These are phyloP conservation scores for Terebella lapidaria DNA, from an alignment of 2,888 invertebrate genomes.

Conservation along the genomic window DNA sequence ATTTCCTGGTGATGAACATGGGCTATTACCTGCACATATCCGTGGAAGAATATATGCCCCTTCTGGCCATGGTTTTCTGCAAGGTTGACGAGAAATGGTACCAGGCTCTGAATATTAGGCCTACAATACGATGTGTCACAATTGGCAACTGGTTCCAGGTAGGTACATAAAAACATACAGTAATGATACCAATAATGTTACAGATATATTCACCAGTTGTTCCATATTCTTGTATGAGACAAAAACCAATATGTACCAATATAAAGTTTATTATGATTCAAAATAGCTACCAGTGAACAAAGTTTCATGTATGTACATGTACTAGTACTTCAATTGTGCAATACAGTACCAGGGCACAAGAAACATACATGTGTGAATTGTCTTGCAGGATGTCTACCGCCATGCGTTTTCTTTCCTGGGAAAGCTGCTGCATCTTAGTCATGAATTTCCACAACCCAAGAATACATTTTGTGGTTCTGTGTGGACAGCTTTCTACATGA, in stretches of 20 bases:
- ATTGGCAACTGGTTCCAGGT: constrained; percentile 48
- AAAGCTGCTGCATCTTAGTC: constrained; percentile 31
- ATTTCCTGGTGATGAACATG: constrained; percentile 43
- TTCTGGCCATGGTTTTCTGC: constrained; percentile 31
- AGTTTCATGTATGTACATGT: too few relatives aligned
- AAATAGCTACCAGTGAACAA: too few relatives aligned
- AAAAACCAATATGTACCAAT: too few relatives aligned
- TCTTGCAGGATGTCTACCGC: constrained; percentile 36
- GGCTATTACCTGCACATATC: constrained; percentile 33
- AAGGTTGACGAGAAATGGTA: constrained; percentile 28
- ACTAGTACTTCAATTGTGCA: too few relatives aligned
- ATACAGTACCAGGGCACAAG: too few relatives aligned
- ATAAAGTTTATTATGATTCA: too few relatives aligned
- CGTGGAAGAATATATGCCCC: constrained; percentile 38
- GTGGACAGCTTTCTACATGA: constrained; percentile 39
- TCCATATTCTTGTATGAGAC: neutral
- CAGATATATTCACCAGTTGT: neutral
- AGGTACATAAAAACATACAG: neutral
- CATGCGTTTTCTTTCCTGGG: constrained; percentile 33
- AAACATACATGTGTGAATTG: neutral
- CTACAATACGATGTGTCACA: constrained; percentile 39
- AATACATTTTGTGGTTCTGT: constrained; percentile 42
- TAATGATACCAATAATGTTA: neutral
- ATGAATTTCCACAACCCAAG: constrained; percentile 43
- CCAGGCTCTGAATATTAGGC: constrained; percentile 31